A percentile compares a stretch with the other conserved stretches of the same genome.
phyloP scores from a whole-genome alignment of 2,797 vertebrate genomes.

The Scleropages formosus region DNA sequence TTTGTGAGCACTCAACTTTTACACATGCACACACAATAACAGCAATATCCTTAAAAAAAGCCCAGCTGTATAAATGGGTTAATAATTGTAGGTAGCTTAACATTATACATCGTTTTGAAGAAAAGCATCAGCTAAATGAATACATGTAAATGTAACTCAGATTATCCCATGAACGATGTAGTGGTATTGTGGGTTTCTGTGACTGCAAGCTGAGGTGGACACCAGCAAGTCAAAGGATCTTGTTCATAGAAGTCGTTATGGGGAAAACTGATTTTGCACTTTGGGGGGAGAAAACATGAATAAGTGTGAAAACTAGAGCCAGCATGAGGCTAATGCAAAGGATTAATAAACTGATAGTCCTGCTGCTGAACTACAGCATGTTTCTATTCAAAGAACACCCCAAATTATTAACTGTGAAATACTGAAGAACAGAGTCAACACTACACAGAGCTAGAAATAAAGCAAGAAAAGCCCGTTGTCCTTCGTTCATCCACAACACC shows the following conservation, averaged over 20 bases:
- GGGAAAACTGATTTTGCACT: neutral
- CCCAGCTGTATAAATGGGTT: no score
- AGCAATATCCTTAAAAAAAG: no score
- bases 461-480: constrained; percentile 13
- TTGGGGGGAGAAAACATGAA: neutral
- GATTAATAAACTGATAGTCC: constrained; percentile 40
- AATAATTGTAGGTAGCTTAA: no score
- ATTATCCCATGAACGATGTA: neutral
- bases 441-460: constrained; percentile 14
- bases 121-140: no score
- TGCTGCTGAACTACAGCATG: constrained; percentile 39
- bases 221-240: constrained; percentile 46
- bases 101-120: no score
- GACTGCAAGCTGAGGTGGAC: constrained; percentile 26
- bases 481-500: neutral
- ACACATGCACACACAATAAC: no score
- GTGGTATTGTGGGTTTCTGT: neutral
- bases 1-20: neutral
- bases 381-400: constrained; percentile 34
- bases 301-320: constrained; percentile 24
- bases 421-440: constrained; percentile 6
- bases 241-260: neutral
- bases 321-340: constrained; percentile 39
- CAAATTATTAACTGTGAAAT: constrained; percentile 18
- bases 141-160: no score